Evolutionary conservation across 2,888 invertebrate genomes (phyloP).

Genomic region (Himalopsyche kuldschensis): DNA sequence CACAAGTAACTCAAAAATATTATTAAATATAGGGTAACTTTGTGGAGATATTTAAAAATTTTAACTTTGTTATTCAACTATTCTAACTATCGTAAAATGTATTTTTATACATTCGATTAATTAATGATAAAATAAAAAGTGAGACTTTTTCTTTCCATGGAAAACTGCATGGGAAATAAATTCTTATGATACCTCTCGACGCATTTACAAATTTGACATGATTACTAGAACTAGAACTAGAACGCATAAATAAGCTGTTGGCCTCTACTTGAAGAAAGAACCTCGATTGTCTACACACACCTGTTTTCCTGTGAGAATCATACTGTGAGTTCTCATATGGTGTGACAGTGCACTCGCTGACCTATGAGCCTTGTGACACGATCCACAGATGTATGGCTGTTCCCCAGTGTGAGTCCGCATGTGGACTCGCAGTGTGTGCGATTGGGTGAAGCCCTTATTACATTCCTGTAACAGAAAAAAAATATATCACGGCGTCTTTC

Average conservation of each 20-base stretch:
- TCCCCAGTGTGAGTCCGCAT: conserved; percentile 16
- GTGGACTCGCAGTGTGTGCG: conserved; percentile 9
- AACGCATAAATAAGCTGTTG: too few species aligned
- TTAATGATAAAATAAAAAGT: too few species aligned
- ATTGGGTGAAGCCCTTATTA: conserved; percentile 11
- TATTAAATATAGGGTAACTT: background rate
- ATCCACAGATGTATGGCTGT: conserved; percentile 19
- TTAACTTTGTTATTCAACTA: too few species aligned
- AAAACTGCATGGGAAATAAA: too few species aligned
- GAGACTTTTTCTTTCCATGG: too few species aligned
- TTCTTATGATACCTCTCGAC: background rate
- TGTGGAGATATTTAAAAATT: too few species aligned
- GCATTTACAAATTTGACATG: too few species aligned
- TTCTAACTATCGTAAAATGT: too few species aligned
- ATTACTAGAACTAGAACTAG: too few species aligned
- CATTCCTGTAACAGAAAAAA: conserved; percentile 10
- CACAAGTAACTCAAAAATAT: background rate
- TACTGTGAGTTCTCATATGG: conserved; percentile 22
- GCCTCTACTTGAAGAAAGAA: too few species aligned
- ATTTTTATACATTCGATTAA: too few species aligned
- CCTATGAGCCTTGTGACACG: conserved; percentile 8
- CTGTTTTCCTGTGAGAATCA: background rate
- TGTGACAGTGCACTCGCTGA: conserved; percentile 4
- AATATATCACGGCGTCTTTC: background rate
- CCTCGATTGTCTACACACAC: background rate